Evolutionary conservation across 2,797 vertebrate species (phyloP).

Genomic region (Chelon auratus): DNA sequence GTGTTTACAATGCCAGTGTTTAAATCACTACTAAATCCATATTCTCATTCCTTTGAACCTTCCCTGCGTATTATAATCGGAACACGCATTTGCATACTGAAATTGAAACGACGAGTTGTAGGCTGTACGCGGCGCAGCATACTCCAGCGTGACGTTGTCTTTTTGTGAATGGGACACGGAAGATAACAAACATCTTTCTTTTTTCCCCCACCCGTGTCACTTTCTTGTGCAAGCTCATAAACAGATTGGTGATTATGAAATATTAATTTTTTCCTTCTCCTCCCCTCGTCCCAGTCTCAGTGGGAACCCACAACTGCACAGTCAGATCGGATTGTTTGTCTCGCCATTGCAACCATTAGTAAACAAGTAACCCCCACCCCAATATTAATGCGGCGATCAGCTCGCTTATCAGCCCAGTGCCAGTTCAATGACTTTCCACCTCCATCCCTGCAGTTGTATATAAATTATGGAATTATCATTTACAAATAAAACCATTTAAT

Average conservation of each 20-base stretch:
- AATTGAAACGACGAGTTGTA: slow-evolving; percentile 19
- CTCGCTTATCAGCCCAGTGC: slow-evolving; percentile 35
- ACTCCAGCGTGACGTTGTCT: background rate
- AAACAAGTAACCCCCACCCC: slow-evolving; percentile 32
- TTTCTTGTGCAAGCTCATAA: slow-evolving; percentile 36
- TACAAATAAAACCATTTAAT: slow-evolving; percentile 74
- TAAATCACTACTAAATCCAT: slow-evolving; percentile 39
- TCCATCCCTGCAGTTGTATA: slow-evolving; percentile 60
- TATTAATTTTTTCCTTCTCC: slow-evolving; percentile 47
- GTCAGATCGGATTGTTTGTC: slow-evolving; percentile 55
- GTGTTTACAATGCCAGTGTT: slow-evolving; percentile 27
- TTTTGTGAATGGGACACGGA: slow-evolving; percentile 36
- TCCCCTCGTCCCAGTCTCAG: slow-evolving; percentile 39
- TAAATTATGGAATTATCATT: slow-evolving; percentile 77
- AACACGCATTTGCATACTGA: slow-evolving; percentile 22
- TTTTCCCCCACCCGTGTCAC: slow-evolving; percentile 34
- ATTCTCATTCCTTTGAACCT: slow-evolving; percentile 28
- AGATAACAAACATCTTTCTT: slow-evolving; percentile 37
- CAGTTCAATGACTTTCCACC: slow-evolving; percentile 50
- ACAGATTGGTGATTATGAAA: slow-evolving; percentile 62
- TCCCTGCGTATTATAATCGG: background rate
- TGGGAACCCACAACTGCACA: slow-evolving; percentile 41
- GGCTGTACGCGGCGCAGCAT: background rate
- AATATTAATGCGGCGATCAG: slow-evolving; percentile 47
- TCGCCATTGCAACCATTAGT: slow-evolving; percentile 52